Conservation (phyloP, 2,113 vertebrate species). For the Loxodonta africana region DNA sequence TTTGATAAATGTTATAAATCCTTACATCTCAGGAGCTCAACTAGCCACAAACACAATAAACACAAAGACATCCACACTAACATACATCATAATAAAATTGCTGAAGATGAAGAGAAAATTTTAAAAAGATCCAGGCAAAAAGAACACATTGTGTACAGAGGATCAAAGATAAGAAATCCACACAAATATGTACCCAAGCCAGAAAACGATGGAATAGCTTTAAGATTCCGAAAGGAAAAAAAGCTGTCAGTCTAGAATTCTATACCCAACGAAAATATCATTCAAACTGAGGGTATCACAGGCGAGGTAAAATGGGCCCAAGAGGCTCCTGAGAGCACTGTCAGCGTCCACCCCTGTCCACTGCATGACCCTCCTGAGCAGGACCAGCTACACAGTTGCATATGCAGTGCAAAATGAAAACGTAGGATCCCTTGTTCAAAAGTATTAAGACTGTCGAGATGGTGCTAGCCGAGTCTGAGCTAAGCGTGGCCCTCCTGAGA, state of each 20-base stretch:
- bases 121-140: background rate
- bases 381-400: background rate
- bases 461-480: accelerated
- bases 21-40: background rate
- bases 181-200: background rate
- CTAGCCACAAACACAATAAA: background rate
- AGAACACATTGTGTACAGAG: background rate
- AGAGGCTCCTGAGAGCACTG: accelerated
- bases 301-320: background rate
- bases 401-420: background rate
- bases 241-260: background rate
- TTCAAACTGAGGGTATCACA: background rate
- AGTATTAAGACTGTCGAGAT: background rate
- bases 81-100: background rate
- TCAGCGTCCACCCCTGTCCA: background rate
- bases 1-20: background rate
- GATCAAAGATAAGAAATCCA: background rate
- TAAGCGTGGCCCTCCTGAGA: background rate
- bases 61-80: background rate
- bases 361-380: background rate
- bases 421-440: accelerated
- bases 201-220: background rate
- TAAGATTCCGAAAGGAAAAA: background rate
- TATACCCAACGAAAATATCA: background rate
- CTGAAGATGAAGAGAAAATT: background rate